These are phyloP conservation scores for Athene noctua DNA, from an alignment of 2,113 vertebrate species.

Conservation along the genomic window DNA sequence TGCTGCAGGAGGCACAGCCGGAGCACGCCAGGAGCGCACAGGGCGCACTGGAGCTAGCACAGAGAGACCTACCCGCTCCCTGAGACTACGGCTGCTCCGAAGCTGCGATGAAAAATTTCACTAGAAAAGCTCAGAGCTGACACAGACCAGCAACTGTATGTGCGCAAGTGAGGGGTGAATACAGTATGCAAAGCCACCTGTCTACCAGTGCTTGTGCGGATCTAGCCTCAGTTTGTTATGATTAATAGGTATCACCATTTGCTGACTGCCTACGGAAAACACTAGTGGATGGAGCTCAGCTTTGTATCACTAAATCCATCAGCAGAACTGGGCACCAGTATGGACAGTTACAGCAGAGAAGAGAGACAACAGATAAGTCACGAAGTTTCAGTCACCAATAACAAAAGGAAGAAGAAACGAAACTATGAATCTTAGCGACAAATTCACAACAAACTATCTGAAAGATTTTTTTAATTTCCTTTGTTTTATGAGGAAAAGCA, in stretches of 20 bases:
- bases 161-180: background rate
- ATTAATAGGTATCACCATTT: background rate
- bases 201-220: rapidly evolving
- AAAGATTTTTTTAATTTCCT: background rate
- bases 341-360: background rate
- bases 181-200: rapidly evolving
- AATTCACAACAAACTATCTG: background rate
- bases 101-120: background rate
- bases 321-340: background rate
- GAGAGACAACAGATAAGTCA: background rate
- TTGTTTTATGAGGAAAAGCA: background rate
- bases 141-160: background rate
- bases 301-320: background rate
- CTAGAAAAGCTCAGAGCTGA: background rate
- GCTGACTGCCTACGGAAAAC: background rate
- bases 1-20: rapidly evolving
- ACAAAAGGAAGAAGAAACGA: background rate
- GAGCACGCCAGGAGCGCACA: rapidly evolving
- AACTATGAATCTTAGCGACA: background rate
- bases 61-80: background rate
- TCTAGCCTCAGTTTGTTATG: background rate
- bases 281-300: rapidly evolving
- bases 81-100: rapidly evolving
- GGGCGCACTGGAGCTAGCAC: rapidly evolving
- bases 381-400: background rate